These are phyloP conservation scores for Toxotes jaculatrix DNA, from an alignment of 2,113 vertebrate species.

Conservation along the genomic window DNA sequence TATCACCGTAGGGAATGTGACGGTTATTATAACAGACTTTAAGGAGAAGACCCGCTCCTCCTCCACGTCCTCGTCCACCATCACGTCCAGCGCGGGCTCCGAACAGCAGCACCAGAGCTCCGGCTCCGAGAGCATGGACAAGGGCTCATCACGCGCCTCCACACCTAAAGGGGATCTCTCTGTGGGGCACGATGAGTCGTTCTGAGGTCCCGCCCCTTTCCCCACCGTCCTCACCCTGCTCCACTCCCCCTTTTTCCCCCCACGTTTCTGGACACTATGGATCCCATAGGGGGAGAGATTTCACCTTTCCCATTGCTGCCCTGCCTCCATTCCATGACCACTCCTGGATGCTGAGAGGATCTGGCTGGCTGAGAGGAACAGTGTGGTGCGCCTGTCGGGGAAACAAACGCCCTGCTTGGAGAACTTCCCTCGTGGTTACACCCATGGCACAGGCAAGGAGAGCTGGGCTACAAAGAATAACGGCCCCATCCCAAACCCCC, in stretches of 20 bases:
- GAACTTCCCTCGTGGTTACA: conserved; percentile 53
- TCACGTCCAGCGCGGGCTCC: conserved; percentile 96
- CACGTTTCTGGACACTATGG: conserved; percentile 70
- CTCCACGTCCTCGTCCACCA: conserved; percentile 98
- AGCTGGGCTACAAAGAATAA: conserved; percentile 87
- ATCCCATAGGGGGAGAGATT: conserved; percentile 67
- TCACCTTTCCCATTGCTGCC: conserved; percentile 62
- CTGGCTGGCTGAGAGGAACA: conserved; percentile 71
- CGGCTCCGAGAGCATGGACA: conserved; percentile 99
- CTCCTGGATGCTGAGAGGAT: conserved; percentile 73
- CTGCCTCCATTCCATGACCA: conserved; percentile 65
- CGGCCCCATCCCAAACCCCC: conserved; percentile 65
- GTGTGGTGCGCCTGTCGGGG: conserved; percentile 42
- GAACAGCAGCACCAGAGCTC: conserved; percentile 99
- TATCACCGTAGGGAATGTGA: conserved; percentile 98
- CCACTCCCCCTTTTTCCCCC: conserved; percentile 52
- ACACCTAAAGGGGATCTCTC: conserved; percentile 98
- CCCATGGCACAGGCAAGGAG: conserved; percentile 73
- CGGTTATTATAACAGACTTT: conserved; percentile 99
- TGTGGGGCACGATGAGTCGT: conserved; percentile 96
- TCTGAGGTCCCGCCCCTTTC: conserved; percentile 84
- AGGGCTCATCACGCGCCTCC: conserved; percentile 97
- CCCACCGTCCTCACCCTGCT: conserved; percentile 49
- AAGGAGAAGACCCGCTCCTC: conserved; percentile 99
- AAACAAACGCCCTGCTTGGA: conserved; percentile 26